Conservation (phyloP, 2,797 vertebrate species). For the Tauraco hartlaubi region DNA sequence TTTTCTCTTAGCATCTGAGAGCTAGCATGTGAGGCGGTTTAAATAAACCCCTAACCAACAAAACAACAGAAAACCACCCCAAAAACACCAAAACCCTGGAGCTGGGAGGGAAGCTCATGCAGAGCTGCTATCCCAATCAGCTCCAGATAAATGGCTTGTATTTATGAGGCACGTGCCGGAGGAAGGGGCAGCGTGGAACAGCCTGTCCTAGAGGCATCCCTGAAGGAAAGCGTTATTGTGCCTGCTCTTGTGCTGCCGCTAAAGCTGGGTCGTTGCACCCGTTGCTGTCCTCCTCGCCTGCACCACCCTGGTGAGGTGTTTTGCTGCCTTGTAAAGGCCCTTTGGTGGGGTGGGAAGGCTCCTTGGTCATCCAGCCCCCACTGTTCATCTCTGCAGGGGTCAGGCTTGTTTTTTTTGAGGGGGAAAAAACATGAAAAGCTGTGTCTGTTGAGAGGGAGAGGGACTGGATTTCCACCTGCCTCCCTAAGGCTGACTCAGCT, state of each 20-base stretch:
- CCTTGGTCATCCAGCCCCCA: background rate
- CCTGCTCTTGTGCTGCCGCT: background rate
- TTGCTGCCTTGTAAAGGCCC: background rate
- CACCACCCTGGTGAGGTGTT: rapidly evolving
- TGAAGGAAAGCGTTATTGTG: rapidly evolving
- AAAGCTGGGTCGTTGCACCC: rapidly evolving
- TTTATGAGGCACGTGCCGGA: background rate
- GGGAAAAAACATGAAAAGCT: rapidly evolving
- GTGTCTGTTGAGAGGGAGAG: background rate
- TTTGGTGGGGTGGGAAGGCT: background rate
- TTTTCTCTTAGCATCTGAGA: background rate
- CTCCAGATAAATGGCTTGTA: background rate
- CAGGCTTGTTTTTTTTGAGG: background rate
- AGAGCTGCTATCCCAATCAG: background rate
- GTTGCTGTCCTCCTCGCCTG: rapidly evolving
- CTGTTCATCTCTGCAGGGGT: background rate
- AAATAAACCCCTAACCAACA: background rate
- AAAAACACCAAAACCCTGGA: rapidly evolving
- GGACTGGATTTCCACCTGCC: background rate
- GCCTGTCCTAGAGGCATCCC: background rate
- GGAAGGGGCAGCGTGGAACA: background rate
- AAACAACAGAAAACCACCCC: too few relatives aligned
- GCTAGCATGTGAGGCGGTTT: background rate
- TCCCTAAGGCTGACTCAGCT: background rate
- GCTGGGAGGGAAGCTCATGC: background rate